Evolutionary conservation across 1,140 invertebrate genomes (phyloP).

Genomic region (Lordiphosa mommai): DNA sequence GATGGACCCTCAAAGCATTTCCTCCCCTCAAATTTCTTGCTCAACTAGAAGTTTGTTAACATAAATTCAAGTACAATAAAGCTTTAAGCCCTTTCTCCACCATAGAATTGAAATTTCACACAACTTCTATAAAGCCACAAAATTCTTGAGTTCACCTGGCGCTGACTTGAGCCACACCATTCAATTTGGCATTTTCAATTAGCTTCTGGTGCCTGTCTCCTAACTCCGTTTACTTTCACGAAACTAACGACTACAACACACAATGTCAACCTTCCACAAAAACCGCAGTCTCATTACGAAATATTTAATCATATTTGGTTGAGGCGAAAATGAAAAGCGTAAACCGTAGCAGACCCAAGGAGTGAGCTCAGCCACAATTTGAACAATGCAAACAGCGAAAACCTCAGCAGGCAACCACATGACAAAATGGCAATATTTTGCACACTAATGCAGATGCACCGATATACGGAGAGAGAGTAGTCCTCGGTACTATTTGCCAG

Average conservation of each 20-base stretch:
- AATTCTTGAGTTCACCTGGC: slow-evolving; percentile 20
- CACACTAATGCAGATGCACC: slow-evolving; percentile 16
- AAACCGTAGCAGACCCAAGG: neutral
- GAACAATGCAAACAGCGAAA: slow-evolving; percentile 55
- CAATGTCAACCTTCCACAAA: neutral
- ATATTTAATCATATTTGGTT: slow-evolving; percentile 74
- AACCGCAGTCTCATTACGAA: slow-evolving; percentile 71
- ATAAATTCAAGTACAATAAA: slow-evolving; percentile 4
- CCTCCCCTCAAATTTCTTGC: too few species aligned
- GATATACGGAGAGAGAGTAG: slow-evolving; percentile 3
- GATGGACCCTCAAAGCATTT: too few species aligned
- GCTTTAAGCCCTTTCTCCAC: neutral
- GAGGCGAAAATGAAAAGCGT: slow-evolving; percentile 25
- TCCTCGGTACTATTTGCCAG: slow-evolving; percentile 48
- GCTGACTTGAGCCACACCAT: slow-evolving; percentile 35
- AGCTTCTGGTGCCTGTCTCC: slow-evolving; percentile 26
- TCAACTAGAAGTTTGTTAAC: too few species aligned
- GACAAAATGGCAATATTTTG: slow-evolving; percentile 47
- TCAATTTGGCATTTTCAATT: slow-evolving; percentile 59
- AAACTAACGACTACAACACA: too few species aligned
- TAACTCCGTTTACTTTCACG: too few species aligned
- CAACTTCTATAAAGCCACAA: slow-evolving; percentile 5
- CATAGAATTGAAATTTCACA: slow-evolving; percentile 4
- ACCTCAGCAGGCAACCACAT: slow-evolving; percentile 54
- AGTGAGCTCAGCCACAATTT: slow-evolving; percentile 36